These are phyloP conservation scores for Blastobasis lacticolella DNA, from an alignment of 2,888 invertebrate genomes.

Conservation along the genomic window DNA sequence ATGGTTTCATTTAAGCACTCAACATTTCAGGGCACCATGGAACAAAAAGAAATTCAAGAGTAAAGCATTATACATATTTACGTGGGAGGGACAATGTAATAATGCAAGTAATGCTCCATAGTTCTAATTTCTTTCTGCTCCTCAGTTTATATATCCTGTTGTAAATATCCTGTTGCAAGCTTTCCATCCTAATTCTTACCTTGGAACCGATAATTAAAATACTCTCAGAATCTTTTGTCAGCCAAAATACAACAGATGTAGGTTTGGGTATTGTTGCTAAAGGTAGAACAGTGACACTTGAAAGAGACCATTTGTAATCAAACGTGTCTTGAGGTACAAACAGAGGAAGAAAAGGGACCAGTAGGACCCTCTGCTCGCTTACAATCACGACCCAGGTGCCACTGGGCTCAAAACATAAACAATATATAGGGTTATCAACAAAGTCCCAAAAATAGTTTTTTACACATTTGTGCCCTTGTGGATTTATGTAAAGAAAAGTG, in stretches of 20 bases:
- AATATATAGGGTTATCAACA: constrained; percentile 72
- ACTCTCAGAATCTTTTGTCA: constrained; percentile 81
- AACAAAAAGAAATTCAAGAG: too few relatives aligned
- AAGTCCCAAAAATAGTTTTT: constrained; percentile 66
- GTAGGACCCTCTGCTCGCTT: constrained; percentile 65
- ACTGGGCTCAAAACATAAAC: constrained; percentile 88
- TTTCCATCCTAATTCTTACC: constrained; percentile 27
- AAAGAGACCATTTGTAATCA: constrained; percentile 65
- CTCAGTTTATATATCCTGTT: too few relatives aligned
- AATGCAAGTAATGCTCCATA: neutral
- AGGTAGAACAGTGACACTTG: constrained; percentile 63
- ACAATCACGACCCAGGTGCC: constrained; percentile 83
- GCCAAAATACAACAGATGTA: constrained; percentile 83
- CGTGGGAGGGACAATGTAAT: neutral
- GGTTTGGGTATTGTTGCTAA: constrained; percentile 62
- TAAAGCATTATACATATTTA: too few relatives aligned
- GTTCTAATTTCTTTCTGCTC: neutral
- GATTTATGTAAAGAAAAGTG: constrained; percentile 52
- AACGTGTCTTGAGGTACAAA: constrained; percentile 58
- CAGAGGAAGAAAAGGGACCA: constrained; percentile 65
- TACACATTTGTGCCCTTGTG: constrained; percentile 49
- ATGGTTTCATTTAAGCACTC: neutral
- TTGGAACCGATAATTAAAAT: constrained; percentile 82
- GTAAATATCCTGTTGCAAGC: too few relatives aligned
- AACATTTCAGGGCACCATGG: neutral